These are phyloP conservation scores for Phalacrocorax carbo DNA, from an alignment of 2,113 vertebrate genomes.

Conservation along the genomic window DNA sequence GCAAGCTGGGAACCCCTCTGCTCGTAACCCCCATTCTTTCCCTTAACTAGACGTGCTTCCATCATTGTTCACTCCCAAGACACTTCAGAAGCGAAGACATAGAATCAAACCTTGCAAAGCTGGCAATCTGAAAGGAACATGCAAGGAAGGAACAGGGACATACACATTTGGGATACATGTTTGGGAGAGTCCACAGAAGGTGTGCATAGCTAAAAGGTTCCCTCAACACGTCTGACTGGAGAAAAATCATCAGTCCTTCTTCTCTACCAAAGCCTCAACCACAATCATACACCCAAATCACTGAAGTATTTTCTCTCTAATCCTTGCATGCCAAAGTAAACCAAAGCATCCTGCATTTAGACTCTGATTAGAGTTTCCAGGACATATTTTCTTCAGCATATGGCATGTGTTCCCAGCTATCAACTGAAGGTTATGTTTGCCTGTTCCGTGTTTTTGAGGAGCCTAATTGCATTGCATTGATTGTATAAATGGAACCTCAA, in stretches of 20 bases:
- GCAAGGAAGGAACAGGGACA: background rate
- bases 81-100: background rate
- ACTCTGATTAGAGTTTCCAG: background rate
- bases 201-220: background rate
- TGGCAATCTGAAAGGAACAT: background rate
- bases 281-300: background rate
- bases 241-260: background rate
- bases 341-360: background rate
- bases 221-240: background rate
- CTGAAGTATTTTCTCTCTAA: background rate
- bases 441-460: background rate
- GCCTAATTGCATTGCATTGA: background rate
- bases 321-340: background rate
- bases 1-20: background rate
- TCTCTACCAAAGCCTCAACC: background rate
- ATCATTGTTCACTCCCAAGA: background rate
- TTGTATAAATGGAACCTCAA: background rate
- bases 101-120: background rate
- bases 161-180: rapidly evolving
- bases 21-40: rapidly evolving
- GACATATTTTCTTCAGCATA: background rate
- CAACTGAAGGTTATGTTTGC: background rate
- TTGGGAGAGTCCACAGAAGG: background rate
- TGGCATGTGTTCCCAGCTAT: background rate
- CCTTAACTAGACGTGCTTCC: background rate